phyloP scores from a whole-genome alignment of 2,888 invertebrate genomes.

The Troides helena region DNA sequence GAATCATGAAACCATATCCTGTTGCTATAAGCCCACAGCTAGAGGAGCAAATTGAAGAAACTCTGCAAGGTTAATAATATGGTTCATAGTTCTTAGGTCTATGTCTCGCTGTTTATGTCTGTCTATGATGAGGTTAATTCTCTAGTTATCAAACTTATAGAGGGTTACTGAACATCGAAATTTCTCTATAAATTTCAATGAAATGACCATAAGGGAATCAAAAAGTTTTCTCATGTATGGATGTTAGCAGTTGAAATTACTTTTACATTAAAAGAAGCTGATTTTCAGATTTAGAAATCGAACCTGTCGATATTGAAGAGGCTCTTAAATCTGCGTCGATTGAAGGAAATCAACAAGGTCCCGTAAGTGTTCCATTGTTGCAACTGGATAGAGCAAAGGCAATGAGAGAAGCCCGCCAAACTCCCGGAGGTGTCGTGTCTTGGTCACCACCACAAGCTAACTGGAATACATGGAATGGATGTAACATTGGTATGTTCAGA shows the following conservation, averaged over 20 bases:
- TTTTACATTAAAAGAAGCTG: not conserved
- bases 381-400: conserved; percentile 73
- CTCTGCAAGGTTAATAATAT: conserved; percentile 63
- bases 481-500: conserved; percentile 87
- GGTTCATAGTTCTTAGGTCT: not conserved
- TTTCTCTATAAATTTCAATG: too few species aligned
- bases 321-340: conserved; percentile 12
- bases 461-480: conserved; percentile 98
- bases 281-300: conserved; percentile 56
- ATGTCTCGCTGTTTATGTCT: not conserved
- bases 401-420: conserved; percentile 82
- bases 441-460: conserved; percentile 98
- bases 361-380: conserved; percentile 51
- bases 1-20: conserved; percentile 88
- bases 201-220: too few species aligned
- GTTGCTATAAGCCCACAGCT: conserved; percentile 89
- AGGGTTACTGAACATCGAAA: too few species aligned
- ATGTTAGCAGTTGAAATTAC: too few species aligned
- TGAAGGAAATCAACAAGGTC: conserved; percentile 19
- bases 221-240: too few species aligned
- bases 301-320: conserved; percentile 52
- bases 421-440: conserved; percentile 89
- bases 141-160: too few species aligned
- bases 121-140: not conserved
- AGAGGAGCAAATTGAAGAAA: conserved; percentile 79